Conservation (phyloP, 2,888 invertebrate genomes). For the Abrostola triplasia region DNA sequence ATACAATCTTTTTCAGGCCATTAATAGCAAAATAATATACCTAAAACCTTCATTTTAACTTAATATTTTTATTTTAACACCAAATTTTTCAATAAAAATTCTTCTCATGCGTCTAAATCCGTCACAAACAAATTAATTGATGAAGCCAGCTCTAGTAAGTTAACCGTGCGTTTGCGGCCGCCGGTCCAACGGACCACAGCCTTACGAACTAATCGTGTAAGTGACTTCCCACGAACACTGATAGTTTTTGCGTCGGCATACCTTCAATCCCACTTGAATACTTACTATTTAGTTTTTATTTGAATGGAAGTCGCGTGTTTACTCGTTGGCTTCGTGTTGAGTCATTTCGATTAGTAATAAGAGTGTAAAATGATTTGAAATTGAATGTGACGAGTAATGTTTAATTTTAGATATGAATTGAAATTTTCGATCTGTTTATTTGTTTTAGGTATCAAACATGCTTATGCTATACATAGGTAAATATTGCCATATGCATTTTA, state of each 20-base stretch:
- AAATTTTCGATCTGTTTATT: too few relatives aligned
- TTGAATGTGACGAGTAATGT: constrained; percentile 26
- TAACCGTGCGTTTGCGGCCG: constrained; percentile 22
- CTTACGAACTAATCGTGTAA: constrained; percentile 66
- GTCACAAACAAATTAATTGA: background rate
- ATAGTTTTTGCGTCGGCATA: constrained; percentile 65
- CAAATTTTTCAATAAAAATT: background rate
- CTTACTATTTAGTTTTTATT: constrained; percentile 47
- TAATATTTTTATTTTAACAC: background rate
- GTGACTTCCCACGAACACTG: constrained; percentile 74
- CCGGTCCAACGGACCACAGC: constrained; percentile 26
- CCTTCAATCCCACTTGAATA: constrained; percentile 54
- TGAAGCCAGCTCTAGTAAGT: constrained; percentile 6
- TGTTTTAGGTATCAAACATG: too few relatives aligned
- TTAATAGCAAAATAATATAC: too few relatives aligned
- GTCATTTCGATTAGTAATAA: constrained; percentile 22
- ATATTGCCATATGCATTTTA: too few relatives aligned
- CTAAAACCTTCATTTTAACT: too few relatives aligned
- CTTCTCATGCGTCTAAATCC: background rate
- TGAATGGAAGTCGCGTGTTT: constrained; percentile 47
- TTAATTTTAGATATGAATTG: too few relatives aligned
- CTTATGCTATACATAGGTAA: too few relatives aligned
- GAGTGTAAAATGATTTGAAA: constrained; percentile 14
- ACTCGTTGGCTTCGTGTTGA: constrained; percentile 20
- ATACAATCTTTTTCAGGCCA: too few relatives aligned